Conservation (phyloP, 2,113 vertebrate species). For the Todiramphus saurophagus region DNA sequence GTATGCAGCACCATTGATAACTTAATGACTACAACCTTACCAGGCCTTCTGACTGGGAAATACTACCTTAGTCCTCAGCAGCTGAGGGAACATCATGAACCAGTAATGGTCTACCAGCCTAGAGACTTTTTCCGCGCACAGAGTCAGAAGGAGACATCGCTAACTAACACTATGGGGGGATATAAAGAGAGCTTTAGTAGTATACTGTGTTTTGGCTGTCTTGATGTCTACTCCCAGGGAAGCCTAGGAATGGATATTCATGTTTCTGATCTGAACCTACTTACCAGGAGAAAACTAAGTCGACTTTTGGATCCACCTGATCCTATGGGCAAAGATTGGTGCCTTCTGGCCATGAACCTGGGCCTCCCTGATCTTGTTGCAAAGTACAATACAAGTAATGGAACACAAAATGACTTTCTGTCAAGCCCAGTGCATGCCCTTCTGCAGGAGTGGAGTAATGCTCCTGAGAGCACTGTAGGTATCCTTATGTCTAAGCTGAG, state of each 20-base stretch:
- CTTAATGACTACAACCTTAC: slow-evolving; percentile 89
- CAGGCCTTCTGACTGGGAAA: slow-evolving; percentile 88
- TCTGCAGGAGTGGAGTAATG: slow-evolving; percentile 89
- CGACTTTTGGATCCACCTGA: slow-evolving; percentile 94
- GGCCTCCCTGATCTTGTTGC: slow-evolving; percentile 93
- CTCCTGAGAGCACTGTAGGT: slow-evolving; percentile 87
- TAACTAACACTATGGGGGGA: slow-evolving; percentile 96
- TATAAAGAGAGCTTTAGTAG: slow-evolving; percentile 97
- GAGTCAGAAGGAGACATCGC: slow-evolving; percentile 85
- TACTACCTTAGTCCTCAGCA: slow-evolving; percentile 98
- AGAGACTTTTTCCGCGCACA: slow-evolving; percentile 94
- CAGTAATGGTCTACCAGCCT: slow-evolving; percentile 98
- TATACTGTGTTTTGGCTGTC: slow-evolving; percentile 91
- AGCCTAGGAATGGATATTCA: slow-evolving; percentile 88
- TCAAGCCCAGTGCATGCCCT: slow-evolving; percentile 90
- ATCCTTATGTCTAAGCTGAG: slow-evolving; percentile 89
- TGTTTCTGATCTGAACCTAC: slow-evolving; percentile 85
- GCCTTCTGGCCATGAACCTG: slow-evolving; percentile 97
- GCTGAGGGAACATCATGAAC: slow-evolving; percentile 91
- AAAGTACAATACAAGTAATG: slow-evolving; percentile 84
- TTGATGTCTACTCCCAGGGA: slow-evolving; percentile 89
- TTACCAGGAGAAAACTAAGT: slow-evolving; percentile 90
- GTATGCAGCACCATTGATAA: slow-evolving; percentile 92
- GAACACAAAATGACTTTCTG: slow-evolving; percentile 72
- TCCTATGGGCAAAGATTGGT: slow-evolving; percentile 98